Evolutionary conservation across 2,888 invertebrate genomes (phyloP), one percentile per base, ranked within the genome.

Genomic region (Drosophila testacea): DNA sequence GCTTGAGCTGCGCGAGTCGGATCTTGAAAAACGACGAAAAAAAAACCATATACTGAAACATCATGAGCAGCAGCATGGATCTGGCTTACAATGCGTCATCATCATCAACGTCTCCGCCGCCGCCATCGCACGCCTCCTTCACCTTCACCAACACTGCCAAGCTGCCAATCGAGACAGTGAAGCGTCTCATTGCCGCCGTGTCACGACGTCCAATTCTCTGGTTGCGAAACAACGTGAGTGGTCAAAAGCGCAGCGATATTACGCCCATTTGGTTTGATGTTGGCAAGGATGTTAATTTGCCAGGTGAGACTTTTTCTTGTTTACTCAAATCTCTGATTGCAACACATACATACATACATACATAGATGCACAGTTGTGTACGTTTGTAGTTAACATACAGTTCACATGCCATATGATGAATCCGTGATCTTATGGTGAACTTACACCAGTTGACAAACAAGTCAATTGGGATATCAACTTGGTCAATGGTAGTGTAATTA

Each of bases 71-170:
- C 61, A 60, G 9, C 72, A 81, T 88, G 89, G 81, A 88, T 75
- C 68, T 78, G 70, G 72, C 84, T 54, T 86, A 83, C 69, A 86
- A 86, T 81, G 87, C 87, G 79, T 79, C 89, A 85, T 72, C 80
- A 51, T 57, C 83, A n/a, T 73, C 81, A 22, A 50, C 72, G 39
- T 59, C 78, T 9, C 62, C 70, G 34, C 60, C 69, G 42, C 61
- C 63, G 52, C 57, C 69, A 50, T 51, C 71, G 41, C 48, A 70
- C 39, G 69, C 59, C 69, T 81, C 84, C 71, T 74, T 85, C 16
- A 69, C 73, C 46, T 90, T 89, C 51, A 90, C 90, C 32, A 90
- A 89, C 48, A 90, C 90, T 7, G 91, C 90, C 54, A 90, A 90
- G 67, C 69, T 90, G 55, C 90, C 90, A 51, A 87, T 90, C 44